Base-by-base conservation (phyloP, 2,888 invertebrate genomes). In the Koerneria pararmatus region DNA sequence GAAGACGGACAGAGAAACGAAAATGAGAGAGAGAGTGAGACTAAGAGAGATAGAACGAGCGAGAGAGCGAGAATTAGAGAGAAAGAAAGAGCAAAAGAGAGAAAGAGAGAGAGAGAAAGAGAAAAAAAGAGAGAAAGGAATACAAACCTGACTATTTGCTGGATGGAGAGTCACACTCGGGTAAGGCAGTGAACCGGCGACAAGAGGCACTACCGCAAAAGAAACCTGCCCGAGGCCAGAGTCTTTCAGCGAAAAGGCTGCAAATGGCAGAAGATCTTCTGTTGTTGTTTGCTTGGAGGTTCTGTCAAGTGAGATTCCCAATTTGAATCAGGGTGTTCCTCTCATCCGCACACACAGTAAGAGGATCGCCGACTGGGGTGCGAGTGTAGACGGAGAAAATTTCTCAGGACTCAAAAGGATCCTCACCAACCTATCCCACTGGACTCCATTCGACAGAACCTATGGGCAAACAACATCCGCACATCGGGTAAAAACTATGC, bases 181-280 rank as follows among this genome's bases (percentile, higher is more conserved):
- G 67, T 77, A 82, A 8, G 80, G 82, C 37, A 82, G 69, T 68
- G 74, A 79, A 24, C 82, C 82, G 35, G 80, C 73, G 34, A 41
- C 46, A 41, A 15, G 46, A 41, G n/a, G 46, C 11, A 41, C 46
- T 15, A 41, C n/a, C 46, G n/a, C 70, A 57, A 82, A 72, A 2
- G 74, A 73, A 19, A 77, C 68, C 61, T 79, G 80, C 6, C 80
- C 82, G n/a, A 82, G 68, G 2, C 82, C 82, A 37, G 74, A 78
- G 53, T 81, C 82, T 56, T 82, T 82, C 22, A 82, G 73, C 15
- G 71, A 73, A 2, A 79, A 71, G 54, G 79, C 79, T 79, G 71
- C 54, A 79, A 74, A 19, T 15, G 22, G n/a, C n/a, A 5, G 4
- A 59, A n/a, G 5, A 41, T 41, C n/a, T 41, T n/a, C n/a, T n/a